Evolutionary conservation across 1,140 invertebrate species (phyloP).

Genomic region (Rhopalosiphum maidis): DNA sequence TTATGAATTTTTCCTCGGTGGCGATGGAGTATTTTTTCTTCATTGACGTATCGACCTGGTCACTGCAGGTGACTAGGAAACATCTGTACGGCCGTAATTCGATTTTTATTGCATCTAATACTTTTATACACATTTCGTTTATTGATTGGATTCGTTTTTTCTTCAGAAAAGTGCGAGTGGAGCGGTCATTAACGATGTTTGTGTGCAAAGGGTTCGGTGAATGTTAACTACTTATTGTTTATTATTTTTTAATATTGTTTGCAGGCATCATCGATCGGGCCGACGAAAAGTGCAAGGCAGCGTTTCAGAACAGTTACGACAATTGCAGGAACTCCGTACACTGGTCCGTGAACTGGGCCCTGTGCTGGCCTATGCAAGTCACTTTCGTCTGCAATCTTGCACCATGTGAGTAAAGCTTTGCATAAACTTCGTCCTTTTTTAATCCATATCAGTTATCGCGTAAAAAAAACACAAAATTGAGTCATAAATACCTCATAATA

Average conservation of each 20-base stretch:
- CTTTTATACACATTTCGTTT: neutral
- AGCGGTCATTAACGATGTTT: neutral
- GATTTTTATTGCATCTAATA: neutral
- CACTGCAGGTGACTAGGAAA: neutral
- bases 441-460: neutral
- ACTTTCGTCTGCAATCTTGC: conserved; percentile 70
- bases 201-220: too few species aligned
- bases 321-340: conserved; percentile 69
- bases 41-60: neutral
- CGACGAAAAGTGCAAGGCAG: conserved; percentile 65
- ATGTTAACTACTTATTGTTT: neutral
- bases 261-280: conserved; percentile 61
- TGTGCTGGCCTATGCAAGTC: conserved; percentile 78
- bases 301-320: conserved; percentile 69
- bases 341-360: conserved; percentile 66
- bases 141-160: neutral
- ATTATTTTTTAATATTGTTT: conserved; percentile 24
- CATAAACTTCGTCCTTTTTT: neutral
- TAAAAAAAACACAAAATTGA: neutral
- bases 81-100: neutral
- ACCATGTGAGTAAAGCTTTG: conserved; percentile 22
- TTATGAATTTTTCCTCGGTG: neutral
- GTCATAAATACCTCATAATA: neutral
- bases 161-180: neutral
- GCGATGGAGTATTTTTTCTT: neutral